Base-by-base conservation (phyloP, 2,797 vertebrate genomes). In the Nannoperca australis region DNA sequence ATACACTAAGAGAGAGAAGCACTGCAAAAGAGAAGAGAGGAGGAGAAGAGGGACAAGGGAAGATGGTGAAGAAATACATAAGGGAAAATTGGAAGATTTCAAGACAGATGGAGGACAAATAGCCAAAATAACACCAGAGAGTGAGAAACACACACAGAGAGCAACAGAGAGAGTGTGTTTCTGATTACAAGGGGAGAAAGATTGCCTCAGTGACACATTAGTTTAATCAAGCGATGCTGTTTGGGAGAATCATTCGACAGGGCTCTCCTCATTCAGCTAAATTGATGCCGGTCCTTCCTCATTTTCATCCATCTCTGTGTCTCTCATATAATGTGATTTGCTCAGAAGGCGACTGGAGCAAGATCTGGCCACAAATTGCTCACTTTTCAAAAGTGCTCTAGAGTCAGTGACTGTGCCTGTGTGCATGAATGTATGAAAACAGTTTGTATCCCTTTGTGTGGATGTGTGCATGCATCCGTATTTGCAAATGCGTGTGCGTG, bases 181-280 rank as follows among this genome's bases (percentile, higher is more conserved):
- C 56, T 85, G 82, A 85, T 85, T 78, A 78, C 54, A 65, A 17
- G 45, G 53, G 68, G 75, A 85, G 75, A 86, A 71, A 81, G 54
- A 85, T 82, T 62, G 77, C 49, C 79, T 73, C n/a, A 63, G 82
- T 89, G 83, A 90, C 80, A 85, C 82, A 90, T 90, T 90, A 81
- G 79, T 85, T 88, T 85, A 89, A 92, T 92, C 84, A 89, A 76
- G 63, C 60, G 0, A 74, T 72, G 72, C 88, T 67, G 45, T 62
- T 80, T 50, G 70, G 61, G 60, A 50, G 62, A 71, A 73, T 86
- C 42, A 68, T 82, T 83, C 4, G 50, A 77, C 66, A 62, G 66
- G 13, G 45, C 72, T 74, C 80, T 80, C 61, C 18, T 73, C 71
- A 61, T 83, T 88, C 68, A 60, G 38, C 55, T 56, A 62, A 81